Percentiles rank a stretch among this genome's conserved stretches.
Evolutionary conservation across 2,888 invertebrate genomes (phyloP).

Genomic region (Chromoteleia sp.): DNA sequence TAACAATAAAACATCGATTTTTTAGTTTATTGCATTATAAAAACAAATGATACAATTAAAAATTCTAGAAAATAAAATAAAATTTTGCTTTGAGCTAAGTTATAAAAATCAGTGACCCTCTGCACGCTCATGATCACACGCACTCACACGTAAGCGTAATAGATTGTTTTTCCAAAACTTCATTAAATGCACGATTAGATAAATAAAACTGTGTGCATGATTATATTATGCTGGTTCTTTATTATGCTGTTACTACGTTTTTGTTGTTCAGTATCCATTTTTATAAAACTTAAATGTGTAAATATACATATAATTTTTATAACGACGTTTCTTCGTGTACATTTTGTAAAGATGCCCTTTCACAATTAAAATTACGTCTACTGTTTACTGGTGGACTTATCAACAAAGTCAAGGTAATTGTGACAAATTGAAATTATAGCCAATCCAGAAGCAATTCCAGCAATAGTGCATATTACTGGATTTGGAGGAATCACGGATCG

Average conservation of each 20-base stretch:
- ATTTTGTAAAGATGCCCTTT: not conserved
- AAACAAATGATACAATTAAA: not conserved
- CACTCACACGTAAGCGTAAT: conserved; percentile 47
- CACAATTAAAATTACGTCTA: conserved; percentile 19
- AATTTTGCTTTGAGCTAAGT: not conserved
- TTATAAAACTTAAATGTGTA: conserved; percentile 6
- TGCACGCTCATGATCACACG: conserved; percentile 36
- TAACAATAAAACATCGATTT: conserved; percentile 1
- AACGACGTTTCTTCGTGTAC: not conserved
- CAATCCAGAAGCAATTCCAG: conserved; percentile 90
- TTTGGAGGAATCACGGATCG: conserved; percentile 91
- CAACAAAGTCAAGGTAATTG: conserved; percentile 88
- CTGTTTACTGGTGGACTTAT: conserved; percentile 77
- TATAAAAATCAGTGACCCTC: not conserved
- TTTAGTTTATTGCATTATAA: not conserved
- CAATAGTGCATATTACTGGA: conserved; percentile 88
- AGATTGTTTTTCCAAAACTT: conserved; percentile 14
- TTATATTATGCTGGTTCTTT: conserved; percentile 31
- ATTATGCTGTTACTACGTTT: conserved; percentile 33
- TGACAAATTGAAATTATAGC: conserved; percentile 88
- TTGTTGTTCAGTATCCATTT: not conserved
- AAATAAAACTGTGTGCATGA: conserved; percentile 39
- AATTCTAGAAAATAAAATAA: conserved; percentile 11
- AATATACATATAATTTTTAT: not conserved
- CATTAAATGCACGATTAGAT: conserved; percentile 51